These are phyloP conservation scores for Drosophila mercatorum DNA, from an alignment of 2,888 invertebrate species.

Conservation along the genomic window DNA sequence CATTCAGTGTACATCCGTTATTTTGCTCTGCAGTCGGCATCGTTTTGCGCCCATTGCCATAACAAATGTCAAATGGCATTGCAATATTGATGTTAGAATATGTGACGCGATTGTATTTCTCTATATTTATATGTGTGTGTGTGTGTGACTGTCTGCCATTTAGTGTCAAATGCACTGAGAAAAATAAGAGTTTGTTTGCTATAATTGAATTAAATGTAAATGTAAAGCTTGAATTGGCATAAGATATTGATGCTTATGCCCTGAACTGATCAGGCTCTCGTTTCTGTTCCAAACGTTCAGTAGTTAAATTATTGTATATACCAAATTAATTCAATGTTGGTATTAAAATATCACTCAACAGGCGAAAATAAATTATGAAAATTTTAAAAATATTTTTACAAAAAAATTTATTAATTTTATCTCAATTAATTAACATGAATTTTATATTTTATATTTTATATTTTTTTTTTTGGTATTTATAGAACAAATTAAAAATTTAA, in stretches of 20 bases:
- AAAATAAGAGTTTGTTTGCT: neutral
- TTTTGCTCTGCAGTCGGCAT: conserved; percentile 41
- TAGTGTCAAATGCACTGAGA: conserved; percentile 15
- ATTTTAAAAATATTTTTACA: no score
- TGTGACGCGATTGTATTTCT: conserved; percentile 42
- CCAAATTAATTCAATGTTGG: no score
- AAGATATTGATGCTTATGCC: no score
- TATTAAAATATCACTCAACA: no score
- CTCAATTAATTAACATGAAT: no score
- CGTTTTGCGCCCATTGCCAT: conserved; percentile 50
- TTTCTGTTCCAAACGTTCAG: neutral
- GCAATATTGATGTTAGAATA: conserved; percentile 74
- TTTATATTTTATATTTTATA: no score
- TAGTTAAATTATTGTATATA: neutral
- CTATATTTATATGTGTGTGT: conserved; percentile 9
- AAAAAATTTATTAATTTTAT: no score
- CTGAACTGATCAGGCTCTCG: neutral
- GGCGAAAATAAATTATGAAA: no score
- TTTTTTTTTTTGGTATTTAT: no score
- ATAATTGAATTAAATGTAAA: neutral
- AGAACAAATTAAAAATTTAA: neutral
- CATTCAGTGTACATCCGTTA: conserved; percentile 4
- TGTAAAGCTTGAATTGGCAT: neutral
- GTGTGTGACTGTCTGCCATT: conserved; percentile 19
- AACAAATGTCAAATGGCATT: conserved; percentile 69